Base-by-base conservation (phyloP, 2,888 invertebrate species). In the Ornithoptera alexandrae region DNA sequence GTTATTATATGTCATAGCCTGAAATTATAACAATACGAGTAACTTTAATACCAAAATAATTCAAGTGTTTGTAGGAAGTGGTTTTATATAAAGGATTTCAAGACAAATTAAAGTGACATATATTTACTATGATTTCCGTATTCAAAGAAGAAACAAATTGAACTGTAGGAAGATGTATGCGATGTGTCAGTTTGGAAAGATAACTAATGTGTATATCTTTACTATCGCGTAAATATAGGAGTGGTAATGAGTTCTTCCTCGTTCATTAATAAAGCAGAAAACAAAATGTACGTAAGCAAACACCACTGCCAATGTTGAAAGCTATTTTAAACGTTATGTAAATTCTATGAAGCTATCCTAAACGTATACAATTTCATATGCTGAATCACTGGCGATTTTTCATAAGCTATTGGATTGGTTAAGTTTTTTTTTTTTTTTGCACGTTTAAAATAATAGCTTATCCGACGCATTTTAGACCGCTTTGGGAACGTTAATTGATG, bases 401-500 rank as follows among this genome's bases (percentile, higher is more conserved):
- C 68, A 63, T 68, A 63, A 62, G 57, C 22, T 67, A 36, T 62
- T n/a, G n/a, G 42, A 62, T 36, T 63, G 17, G 22, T 53, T 56
- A 53, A 61, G n/a, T 42, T 30, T 17, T 10, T 22, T 22, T 22
- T 22, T 22, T 36, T 63, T 53, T 67, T 72, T n/a, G 57, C 57
- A 30, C 2, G 22, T 17, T 57, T 20, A 3, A 56, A 60, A 68
- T 65, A 64, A 46, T 56, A 22, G 59, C 30, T 57, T 65, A 56
- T 39, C 22, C n/a, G 24, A 62, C 62, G 57, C 50, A 62, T 66
- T 69, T 65, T 30, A 42, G 17, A 62, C 22, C 39, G 50, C 36
- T 53, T 66, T 62, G 58, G 24, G 18, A 58, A n/a, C 58, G 62
- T 22, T 53, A 70, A 70, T 66, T 62, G 62, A 70, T 66, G 69